Evolutionary conservation across 2,797 vertebrate species (phyloP).

Genomic region (Aphelocoma californica): DNA sequence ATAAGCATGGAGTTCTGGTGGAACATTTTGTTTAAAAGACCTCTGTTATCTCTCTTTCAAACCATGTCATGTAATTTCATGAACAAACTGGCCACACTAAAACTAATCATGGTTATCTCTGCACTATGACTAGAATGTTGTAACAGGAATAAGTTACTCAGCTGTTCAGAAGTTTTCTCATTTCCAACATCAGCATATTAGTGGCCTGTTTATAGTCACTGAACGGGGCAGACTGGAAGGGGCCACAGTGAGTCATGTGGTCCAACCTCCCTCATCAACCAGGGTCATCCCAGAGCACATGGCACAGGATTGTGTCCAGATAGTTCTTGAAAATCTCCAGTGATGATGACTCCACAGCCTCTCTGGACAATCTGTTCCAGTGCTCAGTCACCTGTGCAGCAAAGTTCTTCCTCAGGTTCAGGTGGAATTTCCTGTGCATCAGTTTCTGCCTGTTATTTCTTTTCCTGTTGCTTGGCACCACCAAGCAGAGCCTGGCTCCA

Average conservation of each 20-base stretch:
- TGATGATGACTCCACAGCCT: accelerated
- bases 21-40: not conserved
- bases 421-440: not conserved
- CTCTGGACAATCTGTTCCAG: not conserved
- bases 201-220: not conserved
- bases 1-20: not conserved
- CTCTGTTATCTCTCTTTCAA: not conserved
- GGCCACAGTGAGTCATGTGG: not conserved
- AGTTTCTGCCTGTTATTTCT: not conserved
- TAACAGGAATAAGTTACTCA: not conserved
- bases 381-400: not conserved
- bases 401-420: not conserved
- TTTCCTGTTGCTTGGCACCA: not conserved
- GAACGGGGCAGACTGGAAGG: not conserved
- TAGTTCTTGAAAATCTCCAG: not conserved
- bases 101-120: not conserved
- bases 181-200: not conserved
- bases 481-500: not conserved
- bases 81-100: not conserved
- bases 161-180: not conserved
- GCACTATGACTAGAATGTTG: not conserved
- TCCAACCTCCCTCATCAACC: not conserved
- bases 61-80: not conserved
- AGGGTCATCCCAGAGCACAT: not conserved
- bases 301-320: not conserved